phyloP scores from a whole-genome alignment of 2,113 vertebrate genomes.

The Falco punctatus region DNA sequence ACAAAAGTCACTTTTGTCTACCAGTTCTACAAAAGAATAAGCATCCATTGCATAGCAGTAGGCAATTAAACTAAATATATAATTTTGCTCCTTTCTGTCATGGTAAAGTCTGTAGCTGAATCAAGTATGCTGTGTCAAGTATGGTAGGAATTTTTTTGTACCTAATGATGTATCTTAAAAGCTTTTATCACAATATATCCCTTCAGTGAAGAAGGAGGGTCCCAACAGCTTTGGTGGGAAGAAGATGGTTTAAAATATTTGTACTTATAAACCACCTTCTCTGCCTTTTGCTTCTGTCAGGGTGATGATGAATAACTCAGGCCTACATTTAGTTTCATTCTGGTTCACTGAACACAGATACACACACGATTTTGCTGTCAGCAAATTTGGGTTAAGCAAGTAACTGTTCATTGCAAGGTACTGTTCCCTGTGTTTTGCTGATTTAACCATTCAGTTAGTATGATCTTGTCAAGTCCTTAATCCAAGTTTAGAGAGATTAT shows the following conservation, averaged over 20 bases:
- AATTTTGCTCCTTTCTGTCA: neutral
- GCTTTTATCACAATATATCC: neutral
- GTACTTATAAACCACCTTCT: neutral
- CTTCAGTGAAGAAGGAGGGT: neutral
- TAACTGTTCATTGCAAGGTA: neutral
- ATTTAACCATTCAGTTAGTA: neutral
- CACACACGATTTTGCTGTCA: accelerated
- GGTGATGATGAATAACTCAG: neutral
- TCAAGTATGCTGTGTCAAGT: accelerated
- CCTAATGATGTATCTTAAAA: neutral
- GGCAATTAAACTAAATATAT: neutral
- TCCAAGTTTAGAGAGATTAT: neutral
- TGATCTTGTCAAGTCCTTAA: neutral
- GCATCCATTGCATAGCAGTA: neutral
- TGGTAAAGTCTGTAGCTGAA: neutral
- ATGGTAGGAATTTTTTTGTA: neutral
- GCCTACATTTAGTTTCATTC: neutral
- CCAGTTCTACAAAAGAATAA: neutral
- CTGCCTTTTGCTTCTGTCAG: neutral
- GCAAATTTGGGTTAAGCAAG: neutral
- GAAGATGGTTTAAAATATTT: neutral
- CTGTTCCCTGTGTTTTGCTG: neutral
- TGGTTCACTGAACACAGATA: neutral
- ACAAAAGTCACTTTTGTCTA: neutral
- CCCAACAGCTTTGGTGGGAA: neutral